phyloP scores from a whole-genome alignment of 2,888 invertebrate genomes.

The Diadegma fenestrale region DNA sequence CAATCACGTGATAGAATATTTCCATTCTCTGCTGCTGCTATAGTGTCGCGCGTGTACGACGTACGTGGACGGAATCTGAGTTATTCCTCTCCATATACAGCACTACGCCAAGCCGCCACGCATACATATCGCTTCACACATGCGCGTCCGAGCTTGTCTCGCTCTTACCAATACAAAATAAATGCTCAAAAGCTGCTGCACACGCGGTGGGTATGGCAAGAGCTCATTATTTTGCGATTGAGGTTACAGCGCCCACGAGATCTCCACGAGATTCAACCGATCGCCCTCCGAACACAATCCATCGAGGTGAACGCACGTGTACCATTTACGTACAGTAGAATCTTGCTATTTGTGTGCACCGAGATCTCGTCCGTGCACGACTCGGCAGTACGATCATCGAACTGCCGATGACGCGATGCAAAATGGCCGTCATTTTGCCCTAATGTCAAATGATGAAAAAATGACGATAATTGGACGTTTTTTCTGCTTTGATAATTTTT shows the following conservation, averaged over 20 bases:
- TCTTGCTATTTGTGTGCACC: not conserved
- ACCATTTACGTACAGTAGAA: not conserved
- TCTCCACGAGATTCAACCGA: constrained; percentile 10
- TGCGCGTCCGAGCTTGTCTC: not conserved
- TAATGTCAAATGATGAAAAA: too few relatives aligned
- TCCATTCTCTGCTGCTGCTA: constrained; percentile 21
- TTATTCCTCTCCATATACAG: constrained; percentile 52
- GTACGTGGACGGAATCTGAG: constrained; percentile 59
- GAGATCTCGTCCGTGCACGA: not conserved
- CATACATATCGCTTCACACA: not conserved
- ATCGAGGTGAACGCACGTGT: constrained; percentile 49
- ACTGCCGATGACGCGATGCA: too few relatives aligned
- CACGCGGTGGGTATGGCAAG: constrained; percentile 33
- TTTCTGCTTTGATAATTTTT: too few relatives aligned
- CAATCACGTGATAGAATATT: constrained; percentile 46
- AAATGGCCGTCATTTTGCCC: too few relatives aligned
- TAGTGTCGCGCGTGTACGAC: constrained; percentile 43
- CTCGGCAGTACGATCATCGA: too few relatives aligned
- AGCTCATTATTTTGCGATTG: constrained; percentile 38
- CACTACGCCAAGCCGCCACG: not conserved
- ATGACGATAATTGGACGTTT: too few relatives aligned
- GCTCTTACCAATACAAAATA: constrained; percentile 9
- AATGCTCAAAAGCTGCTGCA: not conserved
- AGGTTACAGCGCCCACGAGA: constrained; percentile 24
- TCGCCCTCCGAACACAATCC: constrained; percentile 29